Conservation (phyloP, 2,113 vertebrate species). For the Nyctereutes procyonoides region DNA sequence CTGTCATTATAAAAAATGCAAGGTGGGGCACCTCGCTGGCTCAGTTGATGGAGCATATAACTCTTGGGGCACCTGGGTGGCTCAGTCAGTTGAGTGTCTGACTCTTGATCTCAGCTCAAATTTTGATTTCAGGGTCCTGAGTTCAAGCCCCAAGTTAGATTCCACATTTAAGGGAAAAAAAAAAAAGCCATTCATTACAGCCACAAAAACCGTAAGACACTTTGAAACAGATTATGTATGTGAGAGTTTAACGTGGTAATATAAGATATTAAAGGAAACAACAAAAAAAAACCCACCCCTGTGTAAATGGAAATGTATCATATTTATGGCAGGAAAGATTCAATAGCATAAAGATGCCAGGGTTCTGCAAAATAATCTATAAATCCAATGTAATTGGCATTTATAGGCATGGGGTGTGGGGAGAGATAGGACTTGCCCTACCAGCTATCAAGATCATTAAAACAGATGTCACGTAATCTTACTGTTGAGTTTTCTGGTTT, state of each 20-base stretch:
- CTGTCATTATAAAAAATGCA: constrained; percentile 10
- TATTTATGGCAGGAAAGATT: not conserved
- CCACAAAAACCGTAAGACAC: not conserved
- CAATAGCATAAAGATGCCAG: not conserved
- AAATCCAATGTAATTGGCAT: not conserved
- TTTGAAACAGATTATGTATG: not conserved
- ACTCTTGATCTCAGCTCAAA: not conserved
- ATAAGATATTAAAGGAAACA: not conserved
- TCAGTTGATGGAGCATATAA: not conserved
- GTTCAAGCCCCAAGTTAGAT: not conserved
- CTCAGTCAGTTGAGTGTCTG: not conserved
- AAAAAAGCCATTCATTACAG: not conserved
- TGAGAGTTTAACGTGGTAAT: not conserved
- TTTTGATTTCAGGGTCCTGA: not conserved
- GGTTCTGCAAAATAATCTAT: not conserved
- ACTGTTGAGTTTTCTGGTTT: not conserved
- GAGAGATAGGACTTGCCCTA: not conserved
- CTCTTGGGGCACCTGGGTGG: not conserved
- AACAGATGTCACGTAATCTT: not conserved
- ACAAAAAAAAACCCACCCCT: not conserved
- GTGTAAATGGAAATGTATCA: not conserved
- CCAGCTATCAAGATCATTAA: not conserved
- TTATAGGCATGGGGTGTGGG: not conserved
- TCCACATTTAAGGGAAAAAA: not conserved
- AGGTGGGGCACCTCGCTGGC: not conserved